Evolutionary conservation across 2,888 invertebrate species (phyloP), one percentile per base, ranked within the genome.

Genomic region (Dasypogon diadema): DNA sequence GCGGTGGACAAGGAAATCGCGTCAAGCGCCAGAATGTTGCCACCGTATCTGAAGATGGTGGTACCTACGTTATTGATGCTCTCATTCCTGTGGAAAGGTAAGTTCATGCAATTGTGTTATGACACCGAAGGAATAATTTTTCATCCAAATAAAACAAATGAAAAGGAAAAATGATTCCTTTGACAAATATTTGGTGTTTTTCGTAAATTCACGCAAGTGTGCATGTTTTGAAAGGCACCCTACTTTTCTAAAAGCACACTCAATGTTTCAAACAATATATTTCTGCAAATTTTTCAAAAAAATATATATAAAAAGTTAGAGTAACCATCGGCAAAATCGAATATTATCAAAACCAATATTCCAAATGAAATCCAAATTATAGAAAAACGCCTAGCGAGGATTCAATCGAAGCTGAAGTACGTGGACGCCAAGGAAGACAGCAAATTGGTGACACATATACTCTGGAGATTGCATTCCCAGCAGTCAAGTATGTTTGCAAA

Each of bases 401-500:
- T 30, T 18, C 46, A 21, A 55, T 48, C 22, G 74, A 63, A 21
- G 56, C 24, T 8, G 48, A 51, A 68, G 63, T 81, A 74, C 83
- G 82, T 76, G 83, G 82, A 80, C 92, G 95, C 86, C 93, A 94
- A 88, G 93, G 93, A 85, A 91, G 94, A 84, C 94, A 94, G 89
- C 92, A 91, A 85, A 93, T 93, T 86, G 85, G 86, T 81, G 95
- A 95, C 87, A 95, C 95, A 82, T 97, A 97, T 90, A 92, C 90
- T 88, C 91, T 96, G 86, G 93, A 95, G 89, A 93, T 97, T 87
- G 91, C 94, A 85, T 96, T 96, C 92, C 95, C 95, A 85, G 92
- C 95, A 84, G 90, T 94, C 89, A 95, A 94, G 95, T 95, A 92
- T 93, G 90, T 90, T 81, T 42, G n/a, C 8, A 42, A 42, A 42